Conservation (phyloP, 2,888 invertebrate species). For the Rhamnusium bicolor region DNA sequence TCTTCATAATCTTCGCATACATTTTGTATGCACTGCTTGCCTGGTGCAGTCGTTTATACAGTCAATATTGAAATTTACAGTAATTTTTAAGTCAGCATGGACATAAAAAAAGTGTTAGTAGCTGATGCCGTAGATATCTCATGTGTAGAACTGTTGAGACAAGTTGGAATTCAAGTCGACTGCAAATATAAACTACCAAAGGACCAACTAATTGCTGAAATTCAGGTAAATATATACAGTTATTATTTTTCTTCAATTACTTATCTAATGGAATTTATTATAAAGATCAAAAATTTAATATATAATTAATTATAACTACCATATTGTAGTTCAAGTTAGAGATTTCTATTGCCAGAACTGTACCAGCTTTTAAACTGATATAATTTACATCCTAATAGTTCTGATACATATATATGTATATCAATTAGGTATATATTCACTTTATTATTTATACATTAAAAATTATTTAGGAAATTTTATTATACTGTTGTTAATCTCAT, state of each 20-base stretch:
- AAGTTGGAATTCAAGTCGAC: constrained; percentile 85
- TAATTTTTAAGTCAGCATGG: constrained; percentile 63
- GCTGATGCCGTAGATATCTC: constrained; percentile 93
- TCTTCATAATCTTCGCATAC: not conserved
- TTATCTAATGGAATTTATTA: not conserved
- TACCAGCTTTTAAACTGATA: no score
- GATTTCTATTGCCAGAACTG: no score
- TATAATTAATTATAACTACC: no score
- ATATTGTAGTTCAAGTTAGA: no score
- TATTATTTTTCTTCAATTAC: not conserved
- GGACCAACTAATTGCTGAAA: constrained; percentile 86
- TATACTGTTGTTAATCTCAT: no score
- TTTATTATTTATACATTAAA: no score
- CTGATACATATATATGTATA: no score
- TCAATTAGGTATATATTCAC: no score
- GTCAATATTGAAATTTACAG: not conserved
- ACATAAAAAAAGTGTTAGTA: constrained; percentile 87
- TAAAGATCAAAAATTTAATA: not conserved
- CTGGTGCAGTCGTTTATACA: not conserved
- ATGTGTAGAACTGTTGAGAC: constrained; percentile 86
- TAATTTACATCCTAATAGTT: no score
- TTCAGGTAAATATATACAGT: constrained; percentile 76
- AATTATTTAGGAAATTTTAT: no score
- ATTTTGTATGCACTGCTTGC: not conserved
- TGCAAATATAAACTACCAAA: constrained; percentile 85